These are phyloP conservation scores for Oreohelix idahoensis DNA, from an alignment of 1,140 invertebrate genomes.

Conservation along the genomic window DNA sequence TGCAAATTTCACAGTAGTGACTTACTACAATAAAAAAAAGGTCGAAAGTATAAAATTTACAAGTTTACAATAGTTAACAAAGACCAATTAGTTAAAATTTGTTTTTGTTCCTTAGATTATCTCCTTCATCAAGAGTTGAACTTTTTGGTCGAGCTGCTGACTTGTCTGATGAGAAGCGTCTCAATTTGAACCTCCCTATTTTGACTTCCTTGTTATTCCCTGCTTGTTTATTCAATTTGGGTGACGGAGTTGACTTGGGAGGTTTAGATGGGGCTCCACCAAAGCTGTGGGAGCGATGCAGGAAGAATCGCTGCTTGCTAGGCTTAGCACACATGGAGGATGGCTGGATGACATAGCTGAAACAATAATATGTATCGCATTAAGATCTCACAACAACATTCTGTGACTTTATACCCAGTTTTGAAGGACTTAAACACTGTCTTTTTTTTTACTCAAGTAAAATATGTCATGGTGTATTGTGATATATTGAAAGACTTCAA, in stretches of 20 bases:
- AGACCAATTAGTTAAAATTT: too few species aligned
- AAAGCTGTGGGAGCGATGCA: slow-evolving; percentile 45
- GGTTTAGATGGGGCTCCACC: slow-evolving; percentile 11
- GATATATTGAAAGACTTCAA: too few species aligned
- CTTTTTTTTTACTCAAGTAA: too few species aligned
- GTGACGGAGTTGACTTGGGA: background rate
- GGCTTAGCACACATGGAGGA: slow-evolving; percentile 65
- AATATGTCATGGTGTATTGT: too few species aligned
- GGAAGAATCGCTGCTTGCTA: slow-evolving; percentile 45
- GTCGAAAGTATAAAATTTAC: too few species aligned
- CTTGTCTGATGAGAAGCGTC: slow-evolving; percentile 33
- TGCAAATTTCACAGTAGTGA: too few species aligned
- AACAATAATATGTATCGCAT: background rate
- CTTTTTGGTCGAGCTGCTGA: background rate
- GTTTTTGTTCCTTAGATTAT: too few species aligned
- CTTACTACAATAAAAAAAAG: too few species aligned
- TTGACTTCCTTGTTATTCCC: slow-evolving; percentile 1
- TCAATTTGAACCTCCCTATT: slow-evolving; percentile 42
- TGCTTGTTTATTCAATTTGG: background rate
- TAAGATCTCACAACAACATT: too few species aligned
- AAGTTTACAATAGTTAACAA: too few species aligned
- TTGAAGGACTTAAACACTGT: too few species aligned
- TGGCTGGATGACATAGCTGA: slow-evolving; percentile 66
- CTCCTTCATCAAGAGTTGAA: background rate
- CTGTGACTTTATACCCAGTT: too few species aligned